Base-by-base conservation (phyloP, 2,888 invertebrate genomes). In the Xylota segnis region DNA sequence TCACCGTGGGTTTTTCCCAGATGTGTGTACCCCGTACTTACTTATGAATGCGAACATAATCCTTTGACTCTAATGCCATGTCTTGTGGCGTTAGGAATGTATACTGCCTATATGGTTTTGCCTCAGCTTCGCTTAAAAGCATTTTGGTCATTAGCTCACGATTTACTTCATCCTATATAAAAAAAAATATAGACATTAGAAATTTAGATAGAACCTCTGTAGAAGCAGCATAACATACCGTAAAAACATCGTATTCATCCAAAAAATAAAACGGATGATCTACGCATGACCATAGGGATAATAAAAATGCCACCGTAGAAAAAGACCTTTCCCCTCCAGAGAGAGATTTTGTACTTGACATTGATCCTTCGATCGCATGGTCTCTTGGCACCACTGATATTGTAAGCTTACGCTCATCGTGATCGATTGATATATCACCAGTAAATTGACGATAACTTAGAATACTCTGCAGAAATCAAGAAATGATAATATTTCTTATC, bases 231-330 rank as follows among this genome's bases (percentile, higher is more conserved):
- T n/a, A 6, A 76, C 91, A 91, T 90, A 97, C 98, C 96, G 99
- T 98, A 91, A 97, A 99, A 0, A 99, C 98, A 90, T 99, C 98
- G 91, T 98, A 99, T 93, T 99, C 99, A 92, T 99, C 99, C 88
- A 99, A 93, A 92, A 98, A 95, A 93, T 96, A 96, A 93, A 99
- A 98, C 0, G 99, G 99, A 89, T 97, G 95, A 90, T 96, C 96
- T 90, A 97, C 96, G 88, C 96, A 96, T 81, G 97, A 96, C 99
- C 99, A 99, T 37, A 99, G 94, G 34, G 98, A 95, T 92, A 98
- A 95, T 88, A 99, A 94, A 91, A 99, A 97, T 40, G 98, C 97
- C 9, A 98, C 96, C 0, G 98, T 99, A n/a, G 98, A 96, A 93
- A 96, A 99, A 2, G 98, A 98, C 75, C 98, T 94, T 93, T 99